These are phyloP conservation scores for Labeo rohita DNA, from an alignment of 2,113 vertebrate genomes.

Conservation along the genomic window DNA sequence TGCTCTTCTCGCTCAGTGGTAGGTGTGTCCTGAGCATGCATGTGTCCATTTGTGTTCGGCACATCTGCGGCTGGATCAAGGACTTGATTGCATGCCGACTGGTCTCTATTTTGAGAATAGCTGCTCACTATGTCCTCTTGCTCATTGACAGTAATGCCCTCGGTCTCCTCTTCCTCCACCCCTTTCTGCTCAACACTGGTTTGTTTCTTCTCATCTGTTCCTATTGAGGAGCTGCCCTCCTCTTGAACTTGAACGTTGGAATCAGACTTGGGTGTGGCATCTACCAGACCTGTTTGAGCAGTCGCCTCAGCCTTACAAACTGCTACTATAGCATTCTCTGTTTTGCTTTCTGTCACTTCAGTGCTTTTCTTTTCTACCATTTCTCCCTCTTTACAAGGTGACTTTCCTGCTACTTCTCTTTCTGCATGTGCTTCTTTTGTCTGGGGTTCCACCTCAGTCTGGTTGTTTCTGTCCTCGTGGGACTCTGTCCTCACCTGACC, in stretches of 20 bases:
- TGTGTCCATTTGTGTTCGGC: slow-evolving; percentile 5
- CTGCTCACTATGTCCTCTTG: background rate
- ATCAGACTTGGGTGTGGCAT: slow-evolving; percentile 39
- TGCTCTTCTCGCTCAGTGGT: slow-evolving; percentile 9
- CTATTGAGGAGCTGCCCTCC: slow-evolving; percentile 8
- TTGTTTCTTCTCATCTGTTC: slow-evolving; percentile 29
- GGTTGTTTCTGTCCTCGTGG: background rate
- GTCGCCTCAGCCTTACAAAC: slow-evolving; percentile 27
- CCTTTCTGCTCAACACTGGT: background rate
- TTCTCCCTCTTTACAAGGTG: background rate
- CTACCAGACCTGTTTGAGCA: slow-evolving; percentile 44
- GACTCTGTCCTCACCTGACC: slow-evolving; percentile 48
- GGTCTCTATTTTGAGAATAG: background rate
- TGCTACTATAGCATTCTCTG: background rate
- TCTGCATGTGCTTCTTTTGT: slow-evolving; percentile 16
- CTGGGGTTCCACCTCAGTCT: slow-evolving; percentile 9
- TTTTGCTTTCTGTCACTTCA: background rate
- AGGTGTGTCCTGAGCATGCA: slow-evolving; percentile 10
- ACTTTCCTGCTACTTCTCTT: background rate
- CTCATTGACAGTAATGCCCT: slow-evolving; percentile 20
- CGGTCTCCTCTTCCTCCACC: background rate
- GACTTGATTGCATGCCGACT: slow-evolving; percentile 29
- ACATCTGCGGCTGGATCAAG: slow-evolving; percentile 3
- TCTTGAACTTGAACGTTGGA: slow-evolving; percentile 22
- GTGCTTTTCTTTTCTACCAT: background rate